Conservation (phyloP, 92 coral and sea anemone genomes). For the Parazoanthus darwini region DNA sequence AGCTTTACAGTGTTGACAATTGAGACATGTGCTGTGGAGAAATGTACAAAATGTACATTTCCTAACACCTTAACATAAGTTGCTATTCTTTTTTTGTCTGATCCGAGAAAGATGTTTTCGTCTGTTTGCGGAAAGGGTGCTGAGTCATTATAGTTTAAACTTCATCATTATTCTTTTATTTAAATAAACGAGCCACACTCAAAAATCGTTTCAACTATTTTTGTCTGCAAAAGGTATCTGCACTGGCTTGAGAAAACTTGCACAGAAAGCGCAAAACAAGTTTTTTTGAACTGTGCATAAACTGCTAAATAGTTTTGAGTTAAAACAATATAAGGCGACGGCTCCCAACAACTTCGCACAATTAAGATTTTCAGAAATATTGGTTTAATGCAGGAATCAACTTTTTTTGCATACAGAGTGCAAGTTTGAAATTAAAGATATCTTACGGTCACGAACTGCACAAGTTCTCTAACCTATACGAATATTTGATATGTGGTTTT, state of each 20-base stretch:
- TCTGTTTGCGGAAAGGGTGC: not conserved
- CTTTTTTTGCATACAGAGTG: not conserved
- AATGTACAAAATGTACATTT: conserved; percentile 1
- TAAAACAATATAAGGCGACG: not conserved
- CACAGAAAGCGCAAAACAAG: not conserved
- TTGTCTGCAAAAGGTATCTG: not conserved
- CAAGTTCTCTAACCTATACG: too few relatives aligned
- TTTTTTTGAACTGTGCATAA: not conserved
- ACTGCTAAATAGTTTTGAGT: not conserved
- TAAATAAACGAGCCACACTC: not conserved
- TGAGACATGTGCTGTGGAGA: not conserved
- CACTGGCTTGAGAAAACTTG: not conserved
- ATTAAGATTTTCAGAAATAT: not conserved
- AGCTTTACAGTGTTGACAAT: not conserved
- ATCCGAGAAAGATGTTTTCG: not conserved
- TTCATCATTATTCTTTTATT: not conserved
- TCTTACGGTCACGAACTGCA: too few relatives aligned
- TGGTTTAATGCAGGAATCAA: not conserved
- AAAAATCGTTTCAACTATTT: not conserved
- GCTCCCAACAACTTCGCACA: not conserved
- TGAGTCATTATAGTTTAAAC: conserved; percentile 21
- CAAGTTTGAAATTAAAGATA: not conserved
- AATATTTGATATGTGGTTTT: too few relatives aligned
- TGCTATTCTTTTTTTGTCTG: not conserved
- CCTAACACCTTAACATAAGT: too few relatives aligned